Evolutionary conservation across 2,797 vertebrate genomes (phyloP).

Genomic region (Sebastes taczanowskii): DNA sequence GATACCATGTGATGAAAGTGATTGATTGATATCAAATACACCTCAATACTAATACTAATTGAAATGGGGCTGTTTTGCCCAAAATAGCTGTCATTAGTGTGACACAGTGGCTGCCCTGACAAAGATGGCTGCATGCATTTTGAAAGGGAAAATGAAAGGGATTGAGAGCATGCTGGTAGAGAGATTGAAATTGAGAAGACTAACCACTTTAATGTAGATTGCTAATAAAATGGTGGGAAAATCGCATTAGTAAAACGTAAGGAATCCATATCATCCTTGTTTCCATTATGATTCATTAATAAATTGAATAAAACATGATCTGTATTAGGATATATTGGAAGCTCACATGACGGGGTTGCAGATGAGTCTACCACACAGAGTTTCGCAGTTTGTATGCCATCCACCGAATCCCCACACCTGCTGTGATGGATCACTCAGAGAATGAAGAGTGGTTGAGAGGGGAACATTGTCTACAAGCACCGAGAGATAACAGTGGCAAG

Average conservation of each 20-base stretch:
- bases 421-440: slow-evolving; percentile 35
- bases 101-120: neutral
- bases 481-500: slow-evolving; percentile 42
- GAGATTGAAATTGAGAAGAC: slow-evolving; percentile 4
- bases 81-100: slow-evolving; percentile 54
- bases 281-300: neutral
- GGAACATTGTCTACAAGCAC: slow-evolving; percentile 31
- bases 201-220: slow-evolving; percentile 1
- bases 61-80: slow-evolving; percentile 38
- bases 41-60: slow-evolving; percentile 38
- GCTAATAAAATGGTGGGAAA: neutral
- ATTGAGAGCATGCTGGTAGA: neutral
- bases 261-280: neutral
- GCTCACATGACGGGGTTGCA: neutral
- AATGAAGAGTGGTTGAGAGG: slow-evolving; percentile 9
- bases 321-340: neutral
- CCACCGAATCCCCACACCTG: neutral
- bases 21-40: slow-evolving; percentile 55
- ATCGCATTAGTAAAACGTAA: neutral
- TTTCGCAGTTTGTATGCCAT: neutral
- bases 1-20: slow-evolving; percentile 45
- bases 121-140: slow-evolving; percentile 8
- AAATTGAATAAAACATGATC: neutral
- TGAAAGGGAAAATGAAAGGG: slow-evolving; percentile 20
- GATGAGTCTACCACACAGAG: neutral